phyloP scores from a whole-genome alignment of 2,113 vertebrate genomes.

The Austrofundulus limnaeus region DNA sequence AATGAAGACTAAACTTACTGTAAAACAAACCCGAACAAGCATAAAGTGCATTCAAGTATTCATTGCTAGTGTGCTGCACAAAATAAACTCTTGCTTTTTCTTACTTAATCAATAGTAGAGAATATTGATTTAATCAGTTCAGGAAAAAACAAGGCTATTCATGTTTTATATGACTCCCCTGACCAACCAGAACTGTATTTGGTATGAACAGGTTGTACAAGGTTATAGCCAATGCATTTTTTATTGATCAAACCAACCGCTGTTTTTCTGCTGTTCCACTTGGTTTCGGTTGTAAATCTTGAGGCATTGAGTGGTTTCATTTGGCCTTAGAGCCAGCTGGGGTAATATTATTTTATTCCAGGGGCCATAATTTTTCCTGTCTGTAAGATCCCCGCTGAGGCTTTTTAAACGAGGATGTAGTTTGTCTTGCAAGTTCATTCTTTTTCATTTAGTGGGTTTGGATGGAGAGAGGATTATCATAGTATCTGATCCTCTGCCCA shows the following conservation, averaged over 20 bases:
- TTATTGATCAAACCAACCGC: slow-evolving; percentile 41
- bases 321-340: slow-evolving; percentile 36
- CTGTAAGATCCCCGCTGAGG: slow-evolving; percentile 49
- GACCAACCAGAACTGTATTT: slow-evolving; percentile 1
- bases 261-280: slow-evolving; percentile 38
- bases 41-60: neutral
- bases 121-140: slow-evolving; percentile 5
- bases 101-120: slow-evolving; percentile 35
- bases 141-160: slow-evolving; percentile 25
- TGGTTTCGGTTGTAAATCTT: slow-evolving; percentile 49
- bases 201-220: slow-evolving; percentile 36
- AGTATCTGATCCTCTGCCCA: slow-evolving; percentile 42
- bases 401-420: slow-evolving; percentile 32
- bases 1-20: neutral
- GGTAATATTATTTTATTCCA: slow-evolving; percentile 55
- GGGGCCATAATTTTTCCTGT: slow-evolving; percentile 54
- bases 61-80: neutral
- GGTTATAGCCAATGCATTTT: slow-evolving; percentile 31
- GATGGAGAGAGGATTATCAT: slow-evolving; percentile 30
- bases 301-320: slow-evolving; percentile 44
- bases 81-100: neutral
- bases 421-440: slow-evolving; percentile 39
- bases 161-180: slow-evolving; percentile 22
- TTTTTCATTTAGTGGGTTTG: neutral
- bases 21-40: neutral